Conservation (phyloP, 2,888 invertebrate species). For the Dyspetes luteomarginatus region DNA sequence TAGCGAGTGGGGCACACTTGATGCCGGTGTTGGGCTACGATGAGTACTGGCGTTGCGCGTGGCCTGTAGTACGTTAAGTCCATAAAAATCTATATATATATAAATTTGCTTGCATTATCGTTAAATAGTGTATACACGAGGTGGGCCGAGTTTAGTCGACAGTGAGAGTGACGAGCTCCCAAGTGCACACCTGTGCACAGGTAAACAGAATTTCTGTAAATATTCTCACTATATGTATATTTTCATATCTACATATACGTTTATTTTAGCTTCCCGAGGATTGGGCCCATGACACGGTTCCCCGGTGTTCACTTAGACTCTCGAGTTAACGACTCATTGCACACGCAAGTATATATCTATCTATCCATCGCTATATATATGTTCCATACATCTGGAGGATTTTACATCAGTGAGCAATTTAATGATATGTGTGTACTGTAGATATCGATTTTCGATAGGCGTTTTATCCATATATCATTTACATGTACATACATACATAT, state of each 20-base stretch:
- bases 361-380: background rate
- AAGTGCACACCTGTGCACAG: conserved; percentile 54
- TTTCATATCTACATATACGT: background rate
- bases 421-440: background rate
- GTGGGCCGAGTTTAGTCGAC: conserved; percentile 63
- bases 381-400: background rate
- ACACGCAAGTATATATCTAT: conserved; percentile 23
- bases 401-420: background rate
- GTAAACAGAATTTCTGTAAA: conserved; percentile 14
- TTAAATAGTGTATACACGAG: conserved; percentile 67
- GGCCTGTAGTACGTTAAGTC: conserved; percentile 68
- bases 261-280: conserved; percentile 30
- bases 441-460: background rate
- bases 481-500: too few relatives aligned
- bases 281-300: conserved; percentile 60
- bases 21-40: conserved; percentile 59
- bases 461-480: background rate
- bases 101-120: conserved; percentile 69
- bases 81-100: conserved; percentile 67
- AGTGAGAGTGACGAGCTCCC: conserved; percentile 62
- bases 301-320: conserved; percentile 37
- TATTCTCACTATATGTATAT: conserved; percentile 15
- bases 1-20: conserved; percentile 41
- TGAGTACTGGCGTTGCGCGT: conserved; percentile 69
- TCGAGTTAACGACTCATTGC: conserved; percentile 43